These are phyloP conservation scores for Mastomys natalensis DNA, from an alignment of 2,113 vertebrate species.

Conservation along the genomic window DNA sequence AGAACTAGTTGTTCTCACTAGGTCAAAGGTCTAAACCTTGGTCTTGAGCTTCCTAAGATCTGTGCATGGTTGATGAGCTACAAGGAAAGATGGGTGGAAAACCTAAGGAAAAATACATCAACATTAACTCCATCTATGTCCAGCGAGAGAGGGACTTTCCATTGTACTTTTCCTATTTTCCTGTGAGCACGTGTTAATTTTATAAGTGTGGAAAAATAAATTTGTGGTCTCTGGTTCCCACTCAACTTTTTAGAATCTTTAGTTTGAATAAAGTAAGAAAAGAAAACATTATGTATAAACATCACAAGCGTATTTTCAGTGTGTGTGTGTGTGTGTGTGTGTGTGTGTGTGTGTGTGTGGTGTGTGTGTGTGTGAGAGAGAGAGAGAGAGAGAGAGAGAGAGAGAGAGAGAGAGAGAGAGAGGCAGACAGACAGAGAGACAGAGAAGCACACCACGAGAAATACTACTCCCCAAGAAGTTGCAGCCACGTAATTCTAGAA, in stretches of 20 bases:
- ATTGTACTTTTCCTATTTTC: constrained; percentile 6
- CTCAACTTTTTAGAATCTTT: not conserved
- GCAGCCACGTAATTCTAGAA: not conserved
- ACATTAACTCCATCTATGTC: not conserved
- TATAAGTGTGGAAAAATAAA: constrained; percentile 5
- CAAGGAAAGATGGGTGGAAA: not conserved
- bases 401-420: too few relatives aligned
- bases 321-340: too few relatives aligned
- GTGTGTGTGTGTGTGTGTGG: not conserved
- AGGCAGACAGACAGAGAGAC: too few relatives aligned
- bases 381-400: too few relatives aligned
- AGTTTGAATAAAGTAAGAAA: not conserved
- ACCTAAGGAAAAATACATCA: not conserved
- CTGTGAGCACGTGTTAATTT: constrained; percentile 8
- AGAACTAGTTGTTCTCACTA: not conserved
- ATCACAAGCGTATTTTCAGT: not conserved
- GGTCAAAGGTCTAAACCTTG: not conserved
- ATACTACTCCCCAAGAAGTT: not conserved
- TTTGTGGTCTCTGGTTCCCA: not conserved
- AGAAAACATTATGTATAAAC: not conserved
- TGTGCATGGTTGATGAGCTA: not conserved
- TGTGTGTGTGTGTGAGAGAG: not conserved
- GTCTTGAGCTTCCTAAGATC: not conserved
- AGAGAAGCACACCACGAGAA: not conserved
- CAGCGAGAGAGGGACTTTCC: not conserved